These are phyloP conservation scores for Norana najaformis DNA, from an alignment of 2,888 invertebrate species.

Conservation along the genomic window DNA sequence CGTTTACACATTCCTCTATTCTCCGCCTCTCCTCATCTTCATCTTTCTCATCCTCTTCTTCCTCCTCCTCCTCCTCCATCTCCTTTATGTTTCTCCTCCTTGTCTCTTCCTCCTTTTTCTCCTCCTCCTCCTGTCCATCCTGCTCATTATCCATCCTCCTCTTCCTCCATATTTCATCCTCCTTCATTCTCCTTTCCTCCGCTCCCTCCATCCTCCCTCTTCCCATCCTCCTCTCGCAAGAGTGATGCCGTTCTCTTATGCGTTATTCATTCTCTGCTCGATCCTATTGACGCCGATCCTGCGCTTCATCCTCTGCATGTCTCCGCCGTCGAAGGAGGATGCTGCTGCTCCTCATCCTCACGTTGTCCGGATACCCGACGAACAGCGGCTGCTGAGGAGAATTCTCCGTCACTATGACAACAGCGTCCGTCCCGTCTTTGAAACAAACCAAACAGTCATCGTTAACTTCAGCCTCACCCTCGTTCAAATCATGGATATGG, in stretches of 20 bases:
- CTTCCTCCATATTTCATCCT: background rate
- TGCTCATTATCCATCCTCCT: no score
- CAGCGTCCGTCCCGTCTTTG: background rate
- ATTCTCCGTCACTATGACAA: conserved; percentile 23
- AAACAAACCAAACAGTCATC: background rate
- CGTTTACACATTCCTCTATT: no score
- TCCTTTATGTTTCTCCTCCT: background rate
- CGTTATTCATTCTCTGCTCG: background rate
- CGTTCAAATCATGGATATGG: conserved; percentile 17
- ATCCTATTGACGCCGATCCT: background rate
- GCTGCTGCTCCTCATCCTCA: background rate
- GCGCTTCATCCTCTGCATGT: background rate
- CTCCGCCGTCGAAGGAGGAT: background rate
- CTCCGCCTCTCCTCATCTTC: no score
- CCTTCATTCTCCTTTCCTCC: no score
- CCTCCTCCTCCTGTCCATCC: no score
- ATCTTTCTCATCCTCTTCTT: no score
- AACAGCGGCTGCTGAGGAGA: conserved; percentile 20
- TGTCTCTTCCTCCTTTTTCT: no score
- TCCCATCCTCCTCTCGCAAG: no score
- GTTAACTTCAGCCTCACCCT: conserved; percentile 15
- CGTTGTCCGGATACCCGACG: background rate
- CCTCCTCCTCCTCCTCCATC: background rate
- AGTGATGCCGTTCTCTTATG: no score
- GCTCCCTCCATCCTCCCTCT: no score